These are phyloP conservation scores for Butastur rufipennis DNA, from an alignment of 2,113 vertebrate genomes.

Conservation along the genomic window DNA sequence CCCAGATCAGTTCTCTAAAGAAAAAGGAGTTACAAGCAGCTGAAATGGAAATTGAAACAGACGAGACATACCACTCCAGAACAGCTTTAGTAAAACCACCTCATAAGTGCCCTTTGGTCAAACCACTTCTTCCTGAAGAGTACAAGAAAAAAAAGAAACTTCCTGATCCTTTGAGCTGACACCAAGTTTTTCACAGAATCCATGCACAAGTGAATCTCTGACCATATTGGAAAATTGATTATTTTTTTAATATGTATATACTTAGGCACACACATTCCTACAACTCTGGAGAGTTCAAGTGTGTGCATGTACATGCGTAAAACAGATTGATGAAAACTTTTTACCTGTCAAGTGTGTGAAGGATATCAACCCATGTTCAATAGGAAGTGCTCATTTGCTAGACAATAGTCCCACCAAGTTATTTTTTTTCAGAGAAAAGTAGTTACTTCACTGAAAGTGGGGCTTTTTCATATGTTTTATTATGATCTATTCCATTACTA, in stretches of 20 bases:
- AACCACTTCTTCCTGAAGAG: neutral
- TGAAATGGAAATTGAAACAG: neutral
- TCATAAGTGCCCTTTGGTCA: neutral
- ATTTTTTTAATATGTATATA: neutral
- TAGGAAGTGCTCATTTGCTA: neutral
- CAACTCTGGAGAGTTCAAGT: neutral
- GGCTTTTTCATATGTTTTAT: neutral
- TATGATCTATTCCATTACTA: neutral
- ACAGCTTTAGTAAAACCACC: neutral
- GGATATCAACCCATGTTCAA: neutral
- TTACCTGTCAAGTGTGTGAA: neutral
- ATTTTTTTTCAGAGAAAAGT: neutral
- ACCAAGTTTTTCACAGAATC: neutral
- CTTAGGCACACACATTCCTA: neutral
- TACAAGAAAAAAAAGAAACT: neutral
- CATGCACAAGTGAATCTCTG: neutral
- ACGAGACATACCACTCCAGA: neutral
- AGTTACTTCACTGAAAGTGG: neutral
- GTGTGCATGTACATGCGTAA: rapidly evolving
- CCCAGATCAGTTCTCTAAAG: neutral
- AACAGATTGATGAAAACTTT: neutral
- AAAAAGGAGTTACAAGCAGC: neutral
- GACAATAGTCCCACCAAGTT: neutral
- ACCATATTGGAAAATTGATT: rapidly evolving
- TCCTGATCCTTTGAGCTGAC: neutral